Conservation (phyloP, 2,113 vertebrate species). For the Rallus limicola region DNA sequence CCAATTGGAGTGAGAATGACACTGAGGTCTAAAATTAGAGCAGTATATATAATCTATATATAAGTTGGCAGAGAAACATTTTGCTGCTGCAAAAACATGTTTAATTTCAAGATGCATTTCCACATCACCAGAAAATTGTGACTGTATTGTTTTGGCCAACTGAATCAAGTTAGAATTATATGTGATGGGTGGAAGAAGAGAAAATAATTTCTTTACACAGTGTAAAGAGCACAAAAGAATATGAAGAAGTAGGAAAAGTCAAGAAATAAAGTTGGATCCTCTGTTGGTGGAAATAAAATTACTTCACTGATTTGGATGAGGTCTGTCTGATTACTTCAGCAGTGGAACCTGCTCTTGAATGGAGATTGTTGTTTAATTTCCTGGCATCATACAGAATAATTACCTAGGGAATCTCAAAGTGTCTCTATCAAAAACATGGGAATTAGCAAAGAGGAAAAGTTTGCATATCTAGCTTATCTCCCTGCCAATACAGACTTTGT, state of each 20-base stretch:
- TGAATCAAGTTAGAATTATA: neutral
- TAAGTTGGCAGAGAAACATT: neutral
- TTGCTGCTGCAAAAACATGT: neutral
- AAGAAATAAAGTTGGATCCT: neutral
- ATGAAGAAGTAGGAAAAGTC: neutral
- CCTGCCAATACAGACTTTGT: neutral
- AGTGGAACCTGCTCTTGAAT: neutral
- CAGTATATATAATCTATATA: neutral
- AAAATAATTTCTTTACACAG: neutral
- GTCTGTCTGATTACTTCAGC: neutral
- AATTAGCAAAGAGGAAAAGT: neutral
- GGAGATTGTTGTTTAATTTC: slow-evolving; percentile 2
- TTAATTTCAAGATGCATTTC: neutral
- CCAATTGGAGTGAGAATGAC: neutral
- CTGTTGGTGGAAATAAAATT: neutral
- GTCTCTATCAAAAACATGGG: neutral
- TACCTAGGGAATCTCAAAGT: neutral
- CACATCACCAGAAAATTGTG: neutral
- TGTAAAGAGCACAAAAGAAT: neutral
- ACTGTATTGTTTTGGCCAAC: neutral
- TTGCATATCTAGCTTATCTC: neutral
- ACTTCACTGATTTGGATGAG: neutral
- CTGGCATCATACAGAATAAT: neutral
- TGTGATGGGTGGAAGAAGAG: neutral
- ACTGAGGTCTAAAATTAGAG: neutral